These are phyloP conservation scores for Diadophis punctatus DNA, from an alignment of 2,113 vertebrate species.

Conservation along the genomic window DNA sequence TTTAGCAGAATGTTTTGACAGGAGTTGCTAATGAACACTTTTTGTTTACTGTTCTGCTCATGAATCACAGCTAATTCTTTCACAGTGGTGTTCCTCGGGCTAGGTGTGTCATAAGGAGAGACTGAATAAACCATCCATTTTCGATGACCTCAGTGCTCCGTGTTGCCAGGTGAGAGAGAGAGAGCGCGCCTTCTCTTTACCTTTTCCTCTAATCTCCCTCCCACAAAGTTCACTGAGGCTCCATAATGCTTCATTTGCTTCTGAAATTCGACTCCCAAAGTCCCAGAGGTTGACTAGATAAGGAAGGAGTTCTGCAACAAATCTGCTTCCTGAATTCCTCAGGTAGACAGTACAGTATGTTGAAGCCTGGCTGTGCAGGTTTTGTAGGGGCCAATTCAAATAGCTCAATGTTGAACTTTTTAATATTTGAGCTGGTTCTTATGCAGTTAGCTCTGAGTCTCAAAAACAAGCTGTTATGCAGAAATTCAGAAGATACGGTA, in stretches of 20 bases:
- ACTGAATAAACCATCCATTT: conserved; percentile 8
- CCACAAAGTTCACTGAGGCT: neutral
- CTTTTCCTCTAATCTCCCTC: neutral
- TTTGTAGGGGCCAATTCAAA: neutral
- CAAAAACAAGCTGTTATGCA: neutral
- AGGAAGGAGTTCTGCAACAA: neutral
- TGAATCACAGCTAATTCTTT: conserved; percentile 56
- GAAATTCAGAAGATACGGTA: neutral
- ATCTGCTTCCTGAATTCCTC: neutral
- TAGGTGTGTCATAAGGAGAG: conserved; percentile 45
- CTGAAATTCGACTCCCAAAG: neutral
- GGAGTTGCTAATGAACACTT: conserved; percentile 52
- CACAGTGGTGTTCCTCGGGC: conserved; percentile 37
- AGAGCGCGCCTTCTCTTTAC: neutral
- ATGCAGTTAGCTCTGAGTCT: neutral
- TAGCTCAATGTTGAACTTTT: neutral
- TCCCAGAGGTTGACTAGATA: neutral
- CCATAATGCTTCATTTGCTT: neutral
- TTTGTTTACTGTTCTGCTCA: conserved; percentile 36
- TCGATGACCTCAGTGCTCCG: conserved; percentile 42
- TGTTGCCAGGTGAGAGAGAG: conserved; percentile 16
- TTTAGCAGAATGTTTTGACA: conserved; percentile 37
- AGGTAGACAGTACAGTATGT: neutral
- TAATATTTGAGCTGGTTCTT: neutral
- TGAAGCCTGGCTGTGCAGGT: neutral